Conservation (phyloP, 2,797 vertebrate species). For the Notoglanidium macrostoma region DNA sequence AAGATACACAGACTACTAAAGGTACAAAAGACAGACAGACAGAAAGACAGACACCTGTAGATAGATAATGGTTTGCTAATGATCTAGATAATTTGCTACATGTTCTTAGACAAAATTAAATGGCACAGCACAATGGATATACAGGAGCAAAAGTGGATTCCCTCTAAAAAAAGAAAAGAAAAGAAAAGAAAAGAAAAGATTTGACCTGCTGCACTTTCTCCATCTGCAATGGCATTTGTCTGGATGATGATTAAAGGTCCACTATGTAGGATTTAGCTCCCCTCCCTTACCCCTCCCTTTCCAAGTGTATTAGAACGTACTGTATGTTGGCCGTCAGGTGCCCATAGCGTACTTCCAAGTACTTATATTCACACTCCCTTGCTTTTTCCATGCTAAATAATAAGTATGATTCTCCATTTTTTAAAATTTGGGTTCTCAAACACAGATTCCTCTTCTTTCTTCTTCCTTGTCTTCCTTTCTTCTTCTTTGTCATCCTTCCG, state of each 20-base stretch:
- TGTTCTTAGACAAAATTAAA: background rate
- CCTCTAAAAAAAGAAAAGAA: background rate
- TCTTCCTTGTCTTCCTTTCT: no score
- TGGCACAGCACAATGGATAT: background rate
- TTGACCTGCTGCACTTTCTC: background rate
- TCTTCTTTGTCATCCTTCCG: no score
- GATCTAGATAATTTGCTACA: background rate
- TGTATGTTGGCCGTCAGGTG: no score
- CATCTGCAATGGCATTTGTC: background rate
- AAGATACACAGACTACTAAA: background rate
- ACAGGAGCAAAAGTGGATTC: background rate
- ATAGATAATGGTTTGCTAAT: background rate
- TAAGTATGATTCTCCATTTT: no score
- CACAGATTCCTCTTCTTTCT: no score
- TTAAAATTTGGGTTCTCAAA: no score
- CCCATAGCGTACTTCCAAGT: no score
- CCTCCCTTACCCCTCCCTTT: no score
- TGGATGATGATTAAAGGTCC: background rate
- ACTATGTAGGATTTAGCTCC: no score
- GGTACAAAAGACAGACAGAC: background rate
- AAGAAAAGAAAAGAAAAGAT: background rate
- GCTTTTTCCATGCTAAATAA: no score
- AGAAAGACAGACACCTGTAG: conserved; percentile 1
- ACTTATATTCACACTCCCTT: no score
- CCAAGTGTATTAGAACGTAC: no score